Evolutionary conservation across 2,888 invertebrate species (phyloP).

Genomic region (Drosophila sordidula): DNA sequence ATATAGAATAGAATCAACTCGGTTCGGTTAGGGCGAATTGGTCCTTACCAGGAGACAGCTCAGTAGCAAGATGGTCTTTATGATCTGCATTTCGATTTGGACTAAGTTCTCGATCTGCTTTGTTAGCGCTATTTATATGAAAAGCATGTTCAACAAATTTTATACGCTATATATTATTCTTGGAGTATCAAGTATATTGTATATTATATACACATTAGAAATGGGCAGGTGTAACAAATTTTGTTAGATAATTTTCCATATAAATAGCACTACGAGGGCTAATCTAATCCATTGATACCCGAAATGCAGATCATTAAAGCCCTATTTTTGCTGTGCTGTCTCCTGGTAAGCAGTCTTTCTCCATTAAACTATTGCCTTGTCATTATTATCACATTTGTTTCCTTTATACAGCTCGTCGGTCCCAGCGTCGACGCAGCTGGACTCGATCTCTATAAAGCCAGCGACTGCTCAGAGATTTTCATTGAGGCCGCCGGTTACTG

Average conservation of each 20-base stretch:
- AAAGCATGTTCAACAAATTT: not conserved
- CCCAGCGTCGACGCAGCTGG: not conserved
- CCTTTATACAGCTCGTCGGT: not conserved
- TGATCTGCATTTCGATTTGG: not conserved
- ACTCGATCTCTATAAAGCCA: not conserved
- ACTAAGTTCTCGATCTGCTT: not conserved
- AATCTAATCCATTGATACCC: not conserved
- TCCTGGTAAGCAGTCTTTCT: not conserved
- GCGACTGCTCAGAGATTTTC: not conserved
- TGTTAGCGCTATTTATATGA: not conserved
- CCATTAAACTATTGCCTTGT: not conserved
- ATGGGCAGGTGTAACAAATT: not conserved
- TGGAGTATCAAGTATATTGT: too few species aligned
- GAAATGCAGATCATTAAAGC: not conserved
- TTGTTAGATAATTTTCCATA: not conserved
- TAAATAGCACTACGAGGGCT: not conserved
- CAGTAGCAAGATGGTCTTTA: not conserved
- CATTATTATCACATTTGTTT: too few species aligned
- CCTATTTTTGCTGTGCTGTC: not conserved
- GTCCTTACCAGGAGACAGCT: constrained; percentile 10
- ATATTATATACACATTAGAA: not conserved
- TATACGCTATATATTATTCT: not conserved
- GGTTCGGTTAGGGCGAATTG: not conserved
- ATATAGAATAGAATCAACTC: too few species aligned
- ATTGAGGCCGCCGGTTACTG: not conserved